phyloP scores from a whole-genome alignment of 2,797 vertebrate genomes.

The Syngnathus acus region DNA sequence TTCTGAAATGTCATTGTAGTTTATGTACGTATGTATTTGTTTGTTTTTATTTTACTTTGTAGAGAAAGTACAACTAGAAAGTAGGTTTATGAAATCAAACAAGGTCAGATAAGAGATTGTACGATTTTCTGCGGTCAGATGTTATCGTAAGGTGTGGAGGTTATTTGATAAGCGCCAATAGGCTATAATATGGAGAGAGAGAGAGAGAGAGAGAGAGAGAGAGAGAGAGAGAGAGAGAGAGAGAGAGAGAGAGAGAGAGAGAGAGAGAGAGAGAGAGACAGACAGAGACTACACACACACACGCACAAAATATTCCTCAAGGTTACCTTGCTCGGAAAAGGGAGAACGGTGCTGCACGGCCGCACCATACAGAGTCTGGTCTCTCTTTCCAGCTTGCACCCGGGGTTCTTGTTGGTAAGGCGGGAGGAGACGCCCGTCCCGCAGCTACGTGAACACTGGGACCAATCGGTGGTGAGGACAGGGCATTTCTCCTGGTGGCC shows the following conservation, averaged over 20 bases:
- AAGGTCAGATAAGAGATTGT: conserved; percentile 17
- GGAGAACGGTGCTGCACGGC: conserved; percentile 48
- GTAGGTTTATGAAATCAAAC: conserved; percentile 8
- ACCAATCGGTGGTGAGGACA: conserved; percentile 71
- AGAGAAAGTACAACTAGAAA: background rate
- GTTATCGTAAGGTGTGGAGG: conserved; percentile 23
- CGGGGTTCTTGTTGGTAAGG: conserved; percentile 68
- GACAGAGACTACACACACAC: too few relatives aligned
- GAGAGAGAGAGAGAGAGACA: too few relatives aligned
- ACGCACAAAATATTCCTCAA: background rate
- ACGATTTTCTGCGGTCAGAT: conserved; percentile 10
- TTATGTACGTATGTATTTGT: too few relatives aligned
- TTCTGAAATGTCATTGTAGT: too few relatives aligned
- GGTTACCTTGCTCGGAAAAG: conserved; percentile 61
- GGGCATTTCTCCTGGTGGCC: conserved; percentile 47
- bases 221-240: too few relatives aligned
- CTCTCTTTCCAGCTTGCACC: conserved; percentile 69
- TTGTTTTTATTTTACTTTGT: background rate
- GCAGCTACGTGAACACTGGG: conserved; percentile 73
- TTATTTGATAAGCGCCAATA: conserved; percentile 19
- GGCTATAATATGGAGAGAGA: background rate
- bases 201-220: too few relatives aligned
- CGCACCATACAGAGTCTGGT: conserved; percentile 68
- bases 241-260: too few relatives aligned
- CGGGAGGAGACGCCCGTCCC: conserved; percentile 72